Evolutionary conservation across 2,888 invertebrate species (phyloP), one percentile per base, ranked within the genome.

Genomic region (Drosophila lutescens): DNA sequence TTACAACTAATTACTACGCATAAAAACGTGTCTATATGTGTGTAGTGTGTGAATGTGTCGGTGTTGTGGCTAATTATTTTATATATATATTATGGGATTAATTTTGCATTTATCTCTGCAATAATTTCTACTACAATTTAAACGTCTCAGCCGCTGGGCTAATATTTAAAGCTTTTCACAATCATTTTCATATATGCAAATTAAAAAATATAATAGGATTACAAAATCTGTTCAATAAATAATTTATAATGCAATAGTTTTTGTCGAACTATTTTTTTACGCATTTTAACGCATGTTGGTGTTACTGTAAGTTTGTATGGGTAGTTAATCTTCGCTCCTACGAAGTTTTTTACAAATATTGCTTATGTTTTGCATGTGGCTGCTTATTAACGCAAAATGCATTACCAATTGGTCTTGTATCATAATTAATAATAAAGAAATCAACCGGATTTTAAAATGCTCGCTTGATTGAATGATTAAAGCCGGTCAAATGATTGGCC

Each of bases 121-220:
- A 68, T 72, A 74, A 77, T 87, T 89, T 79, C 66, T 59, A 56
- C 87, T 88, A 82, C 73, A 87, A 70, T 79, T 79, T 47, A 71
- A 87, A 80, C 78, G 85, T 82, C 78, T 86, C 86, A 74, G 83
- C 88, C 86, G 65, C 62, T 66, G 71, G 83, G 79, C 79, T 61
- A 81, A 72, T 78, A 55, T 77, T 88, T 88, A 84, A 84, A 84
- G 88, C 88, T 84, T 88, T 87, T 78, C 55, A 84, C 78, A 61
- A 75, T 82, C 78, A 88, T 78, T 46, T 82, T 57, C 17, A 47
- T 56, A 69, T 61, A 74, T 55, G 86, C 88, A 88, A 74, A 75
- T 51, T 32, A 53, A 86, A 71, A 74, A 76, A 44, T 61, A 43
- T 50, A 69, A 54, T 69, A 61, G 50, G 49, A 68, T 68, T 56